Evolutionary conservation across 2,888 invertebrate species (phyloP).

Genomic region (Ophion slaviceki): DNA sequence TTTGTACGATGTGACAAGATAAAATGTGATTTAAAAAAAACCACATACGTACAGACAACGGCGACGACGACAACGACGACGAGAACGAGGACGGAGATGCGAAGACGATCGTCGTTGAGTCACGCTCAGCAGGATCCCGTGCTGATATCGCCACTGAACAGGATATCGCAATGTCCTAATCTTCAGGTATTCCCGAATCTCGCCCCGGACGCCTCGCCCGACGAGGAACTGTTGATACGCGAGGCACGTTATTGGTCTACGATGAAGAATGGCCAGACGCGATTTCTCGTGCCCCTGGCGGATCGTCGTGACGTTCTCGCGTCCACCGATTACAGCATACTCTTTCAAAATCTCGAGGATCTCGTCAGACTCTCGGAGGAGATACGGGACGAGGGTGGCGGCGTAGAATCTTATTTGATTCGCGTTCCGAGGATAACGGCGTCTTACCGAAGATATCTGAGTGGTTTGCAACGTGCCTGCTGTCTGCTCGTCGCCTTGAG

Average conservation of each 20-base stretch:
- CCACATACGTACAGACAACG: slow-evolving; percentile 28
- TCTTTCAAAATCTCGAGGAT: slow-evolving; percentile 95
- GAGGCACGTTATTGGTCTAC: slow-evolving; percentile 92
- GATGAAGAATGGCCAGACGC: slow-evolving; percentile 91
- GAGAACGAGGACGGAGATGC: slow-evolving; percentile 49
- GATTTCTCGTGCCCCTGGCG: slow-evolving; percentile 90
- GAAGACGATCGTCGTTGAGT: slow-evolving; percentile 64
- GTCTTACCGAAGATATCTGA: slow-evolving; percentile 92
- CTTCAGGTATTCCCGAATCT: slow-evolving; percentile 78
- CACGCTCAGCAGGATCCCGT: slow-evolving; percentile 62
- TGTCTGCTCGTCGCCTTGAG: slow-evolving; percentile 89
- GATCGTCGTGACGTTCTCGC: slow-evolving; percentile 91
- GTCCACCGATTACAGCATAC: slow-evolving; percentile 90
- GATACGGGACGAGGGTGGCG: slow-evolving; percentile 91
- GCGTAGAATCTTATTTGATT: slow-evolving; percentile 86
- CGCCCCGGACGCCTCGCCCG: slow-evolving; percentile 87
- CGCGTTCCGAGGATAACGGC: slow-evolving; percentile 90
- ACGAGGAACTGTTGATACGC: slow-evolving; percentile 90
- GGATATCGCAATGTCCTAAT: slow-evolving; percentile 63
- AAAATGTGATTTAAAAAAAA: slow-evolving; percentile 12
- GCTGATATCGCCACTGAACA: slow-evolving; percentile 51
- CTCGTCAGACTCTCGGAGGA: slow-evolving; percentile 92
- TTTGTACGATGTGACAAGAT: not conserved
- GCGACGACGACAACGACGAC: slow-evolving; percentile 29
- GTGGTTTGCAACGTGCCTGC: slow-evolving; percentile 93